phyloP scores from a whole-genome alignment of 1,140 invertebrate genomes.

The Lutraria rhynchaena region DNA sequence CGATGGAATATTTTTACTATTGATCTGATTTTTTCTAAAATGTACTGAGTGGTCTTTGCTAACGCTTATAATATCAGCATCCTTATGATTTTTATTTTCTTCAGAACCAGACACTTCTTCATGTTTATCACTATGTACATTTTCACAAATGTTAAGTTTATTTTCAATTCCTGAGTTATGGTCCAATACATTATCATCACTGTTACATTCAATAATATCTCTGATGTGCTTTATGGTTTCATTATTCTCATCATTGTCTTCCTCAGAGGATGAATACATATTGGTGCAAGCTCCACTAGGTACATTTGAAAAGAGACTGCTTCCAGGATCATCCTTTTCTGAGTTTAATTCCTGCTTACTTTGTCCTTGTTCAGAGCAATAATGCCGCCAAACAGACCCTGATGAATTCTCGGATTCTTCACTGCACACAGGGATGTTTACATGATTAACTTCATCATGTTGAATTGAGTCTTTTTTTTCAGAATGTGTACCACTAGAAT shows the following conservation, averaged over 20 bases:
- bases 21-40: not conserved
- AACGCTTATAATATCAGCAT: not conserved
- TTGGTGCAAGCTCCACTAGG: not conserved
- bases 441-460: not conserved
- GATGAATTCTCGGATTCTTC: not conserved
- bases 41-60: not conserved
- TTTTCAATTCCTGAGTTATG: not conserved
- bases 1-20: not conserved
- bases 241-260: constrained; percentile 1
- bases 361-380: not conserved
- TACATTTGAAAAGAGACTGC: not conserved
- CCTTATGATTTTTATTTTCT: not conserved
- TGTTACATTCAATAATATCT: not conserved
- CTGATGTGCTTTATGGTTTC: not conserved
- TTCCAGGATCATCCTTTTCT: not conserved
- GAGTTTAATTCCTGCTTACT: not conserved
- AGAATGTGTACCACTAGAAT: not conserved
- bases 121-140: not conserved
- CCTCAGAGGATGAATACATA: constrained; percentile 26
- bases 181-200: no score
- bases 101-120: not conserved
- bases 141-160: no score
- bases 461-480: not conserved
- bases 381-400: not conserved
- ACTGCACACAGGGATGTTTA: no score